Base-by-base conservation (phyloP, 2,888 invertebrate species). In the Cylloceria caligata region DNA sequence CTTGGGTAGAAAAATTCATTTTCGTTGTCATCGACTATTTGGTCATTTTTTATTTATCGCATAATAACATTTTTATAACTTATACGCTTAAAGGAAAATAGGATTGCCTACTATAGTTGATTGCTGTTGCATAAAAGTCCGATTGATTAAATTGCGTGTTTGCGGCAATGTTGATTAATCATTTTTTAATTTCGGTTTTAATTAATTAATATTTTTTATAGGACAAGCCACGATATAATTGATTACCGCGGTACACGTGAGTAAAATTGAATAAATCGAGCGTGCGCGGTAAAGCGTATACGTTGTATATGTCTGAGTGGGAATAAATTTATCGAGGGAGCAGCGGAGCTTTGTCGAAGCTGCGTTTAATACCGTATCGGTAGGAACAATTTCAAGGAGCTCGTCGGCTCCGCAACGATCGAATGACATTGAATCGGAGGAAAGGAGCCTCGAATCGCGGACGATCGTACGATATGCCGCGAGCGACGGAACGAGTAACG, bases 281-380 rank as follows among this genome's bases (percentile, higher is more conserved):
- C 13, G 16, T 34, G 34, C 27, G 34, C 47, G 49, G n/a, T 52
- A 24, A 55, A 24, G 36, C n/a, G 69, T 62, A 67, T 71, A 71
- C n/a, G 49, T 60, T 34, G n/a, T 34, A n/a, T n/a, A 30, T 6
- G 67, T 30, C 21, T 57, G 55, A 72, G 68, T 68, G 75, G 75
- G 76, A 83, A 83, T 83, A 75, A 83, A 83, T 80, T 79, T 71
- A 83, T 72, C 68, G 78, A 49, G 69, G 78, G 69, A 52, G 55
- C 34, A 5, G 57, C 39, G 36, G 67, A 72, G 72, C 76, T 80
- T 73, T 75, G 57, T 45, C 45, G 82, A 68, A 83, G 79, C 68
- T 72, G 75, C 76, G 75, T 80, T 83, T 83, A 83, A 83, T 79
- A 76, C 82, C 82, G 79, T 76, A 83, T 79, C 79, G 82, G 79